These are phyloP conservation scores for Protonibea diacanthus DNA, from an alignment of 2,797 vertebrate species.

Conservation along the genomic window DNA sequence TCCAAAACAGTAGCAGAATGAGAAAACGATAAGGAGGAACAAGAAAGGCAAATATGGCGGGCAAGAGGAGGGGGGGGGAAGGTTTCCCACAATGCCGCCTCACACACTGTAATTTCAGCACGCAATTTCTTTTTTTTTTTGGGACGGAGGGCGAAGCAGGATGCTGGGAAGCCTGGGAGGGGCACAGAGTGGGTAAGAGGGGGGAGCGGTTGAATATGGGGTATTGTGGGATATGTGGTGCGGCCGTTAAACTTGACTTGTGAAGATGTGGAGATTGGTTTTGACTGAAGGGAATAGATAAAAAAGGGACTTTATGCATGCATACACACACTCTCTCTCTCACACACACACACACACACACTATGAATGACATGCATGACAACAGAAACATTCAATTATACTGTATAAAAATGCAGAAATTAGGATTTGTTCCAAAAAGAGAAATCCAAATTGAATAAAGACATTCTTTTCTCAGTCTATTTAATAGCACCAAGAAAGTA, in stretches of 20 bases:
- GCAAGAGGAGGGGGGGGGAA: constrained; percentile 45
- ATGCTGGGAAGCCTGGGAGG: constrained; percentile 76
- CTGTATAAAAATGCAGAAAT: constrained; percentile 13
- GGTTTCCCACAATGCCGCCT: constrained; percentile 59
- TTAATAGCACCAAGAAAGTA: not conserved
- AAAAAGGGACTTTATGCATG: constrained; percentile 4
- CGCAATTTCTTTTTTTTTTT: constrained; percentile 27
- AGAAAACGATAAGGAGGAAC: constrained; percentile 58
- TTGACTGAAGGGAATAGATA: constrained; percentile 56
- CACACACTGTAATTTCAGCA: constrained; percentile 69
- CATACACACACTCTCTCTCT: not conserved
- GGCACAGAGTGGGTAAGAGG: constrained; percentile 47
- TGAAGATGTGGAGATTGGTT: constrained; percentile 48
- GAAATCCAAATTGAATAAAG: not conserved
- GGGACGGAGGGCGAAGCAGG: constrained; percentile 53
- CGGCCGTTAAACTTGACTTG: constrained; percentile 58
- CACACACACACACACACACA: not conserved
- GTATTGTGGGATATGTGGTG: constrained; percentile 66
- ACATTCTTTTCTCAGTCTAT: not conserved
- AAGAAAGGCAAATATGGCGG: constrained; percentile 33
- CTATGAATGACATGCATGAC: not conserved
- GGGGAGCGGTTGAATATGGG: constrained; percentile 17
- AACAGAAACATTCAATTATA: constrained; percentile 1
- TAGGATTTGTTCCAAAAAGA: constrained; percentile 6
- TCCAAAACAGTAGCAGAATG: constrained; percentile 57